phyloP scores from a whole-genome alignment of 2,113 vertebrate species.

The Gulo gulo region DNA sequence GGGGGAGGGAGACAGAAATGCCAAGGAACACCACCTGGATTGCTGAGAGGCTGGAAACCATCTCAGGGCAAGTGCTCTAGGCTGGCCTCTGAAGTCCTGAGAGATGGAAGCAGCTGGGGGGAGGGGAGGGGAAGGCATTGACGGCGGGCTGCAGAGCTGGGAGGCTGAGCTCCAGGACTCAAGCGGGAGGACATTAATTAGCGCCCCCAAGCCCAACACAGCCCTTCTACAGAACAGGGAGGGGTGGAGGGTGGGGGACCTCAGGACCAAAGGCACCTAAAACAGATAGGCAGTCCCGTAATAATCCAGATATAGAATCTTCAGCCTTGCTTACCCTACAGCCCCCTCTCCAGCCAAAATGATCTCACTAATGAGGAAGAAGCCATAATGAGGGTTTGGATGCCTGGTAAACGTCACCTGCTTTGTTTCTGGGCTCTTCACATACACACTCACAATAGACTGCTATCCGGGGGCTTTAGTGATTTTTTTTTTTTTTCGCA shows the following conservation, averaged over 20 bases:
- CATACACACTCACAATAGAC: neutral
- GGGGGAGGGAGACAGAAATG: neutral
- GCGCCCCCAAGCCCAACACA: slow-evolving; percentile 10
- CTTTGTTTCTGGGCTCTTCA: slow-evolving; percentile 54
- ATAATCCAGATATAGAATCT: slow-evolving; percentile 25
- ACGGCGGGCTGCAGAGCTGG: neutral
- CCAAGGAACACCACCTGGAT: neutral
- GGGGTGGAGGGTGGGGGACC: neutral
- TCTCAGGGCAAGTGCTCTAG: neutral
- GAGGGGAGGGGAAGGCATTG: neutral
- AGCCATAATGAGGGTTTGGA: neutral
- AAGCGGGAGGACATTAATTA: slow-evolving; percentile 69
- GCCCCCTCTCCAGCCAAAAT: slow-evolving; percentile 26
- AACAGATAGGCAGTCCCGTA: slow-evolving; percentile 8
- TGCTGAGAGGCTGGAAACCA: neutral
- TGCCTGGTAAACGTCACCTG: slow-evolving; percentile 30
- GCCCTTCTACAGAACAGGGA: neutral
- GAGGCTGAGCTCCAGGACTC: slow-evolving; percentile 28
- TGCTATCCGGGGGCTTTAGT: neutral
- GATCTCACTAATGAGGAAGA: slow-evolving; percentile 47
- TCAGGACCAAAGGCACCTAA: slow-evolving; percentile 45
- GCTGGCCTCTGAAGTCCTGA: neutral
- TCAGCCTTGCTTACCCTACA: neutral
- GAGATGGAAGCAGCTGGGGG: neutral
- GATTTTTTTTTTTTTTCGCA: neutral